Percentiles rank a stretch among this genome's conserved stretches.
These are phyloP conservation scores for Delichon dasypus DNA, from an alignment of 2,797 vertebrate species.

Conservation along the genomic window DNA sequence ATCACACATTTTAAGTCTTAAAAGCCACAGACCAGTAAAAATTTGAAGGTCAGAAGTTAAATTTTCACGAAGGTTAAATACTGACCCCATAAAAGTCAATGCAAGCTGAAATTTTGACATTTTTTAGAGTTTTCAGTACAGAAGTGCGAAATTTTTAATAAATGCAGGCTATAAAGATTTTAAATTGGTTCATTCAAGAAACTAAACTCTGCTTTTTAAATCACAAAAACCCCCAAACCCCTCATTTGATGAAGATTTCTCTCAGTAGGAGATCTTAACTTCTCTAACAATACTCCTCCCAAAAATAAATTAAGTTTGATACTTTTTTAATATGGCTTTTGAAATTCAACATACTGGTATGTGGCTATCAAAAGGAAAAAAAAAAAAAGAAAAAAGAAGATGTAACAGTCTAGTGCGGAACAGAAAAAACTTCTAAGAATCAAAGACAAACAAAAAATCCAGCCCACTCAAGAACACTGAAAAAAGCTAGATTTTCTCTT, in stretches of 20 bases:
- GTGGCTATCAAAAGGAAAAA: background rate
- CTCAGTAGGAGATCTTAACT: background rate
- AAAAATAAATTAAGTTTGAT: background rate
- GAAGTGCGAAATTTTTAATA: background rate
- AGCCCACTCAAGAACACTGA: background rate
- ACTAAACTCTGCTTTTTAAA: background rate
- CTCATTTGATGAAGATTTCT: background rate
- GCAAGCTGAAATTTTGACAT: background rate
- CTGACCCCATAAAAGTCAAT: background rate
- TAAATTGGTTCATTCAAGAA: background rate
- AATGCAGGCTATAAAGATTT: background rate
- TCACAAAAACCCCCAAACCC: background rate
- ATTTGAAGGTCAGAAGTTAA: accelerated
- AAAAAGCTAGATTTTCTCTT: background rate
- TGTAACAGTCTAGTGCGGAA: background rate
- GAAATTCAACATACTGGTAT: background rate
- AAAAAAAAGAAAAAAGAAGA: background rate
- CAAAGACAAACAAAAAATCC: background rate
- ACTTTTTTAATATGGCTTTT: background rate
- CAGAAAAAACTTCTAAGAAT: background rate
- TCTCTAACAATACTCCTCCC: background rate
- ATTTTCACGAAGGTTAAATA: background rate
- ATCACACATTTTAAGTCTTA: background rate
- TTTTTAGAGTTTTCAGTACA: background rate
- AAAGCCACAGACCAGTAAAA: background rate